Base-by-base conservation (phyloP, 2,888 invertebrate species). In the Dendrolimus houi region DNA sequence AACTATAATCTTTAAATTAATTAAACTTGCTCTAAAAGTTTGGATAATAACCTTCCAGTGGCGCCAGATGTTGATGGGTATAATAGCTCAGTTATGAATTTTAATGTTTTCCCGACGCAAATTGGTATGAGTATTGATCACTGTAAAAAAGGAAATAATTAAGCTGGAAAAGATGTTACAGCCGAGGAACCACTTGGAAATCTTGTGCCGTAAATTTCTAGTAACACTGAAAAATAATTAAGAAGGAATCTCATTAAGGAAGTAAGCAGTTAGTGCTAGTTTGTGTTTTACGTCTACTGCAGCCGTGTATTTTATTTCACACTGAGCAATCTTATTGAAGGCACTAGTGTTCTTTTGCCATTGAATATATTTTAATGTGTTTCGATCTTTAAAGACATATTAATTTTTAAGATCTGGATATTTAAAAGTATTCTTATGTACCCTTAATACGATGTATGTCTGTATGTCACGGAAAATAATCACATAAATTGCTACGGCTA, bases 1-100 rank as follows among this genome's bases (percentile, higher is more conserved):
- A 47, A 47, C 47, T 47, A 47, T 47, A 47, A 47, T 47, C 47
- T 9, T 47, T 47, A 2, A 47, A 47, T 47, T 47, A 47, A 47
- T 47, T 47, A 0, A 47, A 47, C 47, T 8, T 2, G 47, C 47
- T 12, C 9, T 47, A 10, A 9, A 47, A 47, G 2, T 9, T 47
- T 14, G 9, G 53, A 81, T 80, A 77, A 82, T 81, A 83, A 79
- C 77, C 75, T 76, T 74, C 69, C 74, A 72, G 77, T 71, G 72
- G 81, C 81, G 81, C 80, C 87, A 87, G 86, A 83, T 88, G 87
- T 81, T 85, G 83, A 83, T 79, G 80, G 80, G 79, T 79, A 76
- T 84, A 81, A 86, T 81, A 79, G 82, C 81, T 68, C 69, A 80
- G 82, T 81, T 84, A 85, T 88, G 86, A 88, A 87, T 87, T 86